Conservation (phyloP, 2,797 vertebrate species). For the Myripristis jacobus region DNA sequence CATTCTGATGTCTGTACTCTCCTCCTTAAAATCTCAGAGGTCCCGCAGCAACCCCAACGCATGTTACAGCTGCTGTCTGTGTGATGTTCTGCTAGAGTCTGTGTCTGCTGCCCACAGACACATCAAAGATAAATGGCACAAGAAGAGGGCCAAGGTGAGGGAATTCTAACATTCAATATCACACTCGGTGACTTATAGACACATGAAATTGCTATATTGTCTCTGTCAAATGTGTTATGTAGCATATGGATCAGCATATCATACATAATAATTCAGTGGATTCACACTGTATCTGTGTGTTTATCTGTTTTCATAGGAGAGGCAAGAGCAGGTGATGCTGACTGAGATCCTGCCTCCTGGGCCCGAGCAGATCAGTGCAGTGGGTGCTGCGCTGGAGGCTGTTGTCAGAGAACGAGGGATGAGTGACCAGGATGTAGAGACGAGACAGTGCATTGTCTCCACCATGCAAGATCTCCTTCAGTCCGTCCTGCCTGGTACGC, state of each 20-base stretch:
- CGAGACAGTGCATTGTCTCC: constrained; percentile 82
- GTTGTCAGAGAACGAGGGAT: constrained; percentile 87
- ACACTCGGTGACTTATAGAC: not conserved
- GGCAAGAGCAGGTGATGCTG: constrained; percentile 88
- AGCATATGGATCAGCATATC: not conserved
- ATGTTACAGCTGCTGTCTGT: constrained; percentile 88
- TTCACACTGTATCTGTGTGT: not conserved
- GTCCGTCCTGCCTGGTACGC: constrained; percentile 89
- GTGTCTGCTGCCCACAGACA: constrained; percentile 89
- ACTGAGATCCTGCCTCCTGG: constrained; percentile 87
- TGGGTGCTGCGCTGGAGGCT: constrained; percentile 84
- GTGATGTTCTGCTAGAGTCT: constrained; percentile 89
- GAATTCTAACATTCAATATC: not conserved
- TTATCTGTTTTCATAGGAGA: constrained; percentile 81
- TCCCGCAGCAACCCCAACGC: constrained; percentile 86
- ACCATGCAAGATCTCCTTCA: constrained; percentile 87
- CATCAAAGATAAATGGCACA: constrained; percentile 92
- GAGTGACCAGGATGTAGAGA: constrained; percentile 85
- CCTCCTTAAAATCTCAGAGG: constrained; percentile 74
- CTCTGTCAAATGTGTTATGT: not conserved
- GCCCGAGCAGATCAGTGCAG: constrained; percentile 85
- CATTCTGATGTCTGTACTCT: constrained; percentile 8
- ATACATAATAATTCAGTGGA: not conserved
- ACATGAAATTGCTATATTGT: not conserved
- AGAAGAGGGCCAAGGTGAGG: constrained; percentile 89